These are phyloP conservation scores for Collichthys lucidus DNA, from an alignment of 2,113 vertebrate genomes.

Conservation along the genomic window DNA sequence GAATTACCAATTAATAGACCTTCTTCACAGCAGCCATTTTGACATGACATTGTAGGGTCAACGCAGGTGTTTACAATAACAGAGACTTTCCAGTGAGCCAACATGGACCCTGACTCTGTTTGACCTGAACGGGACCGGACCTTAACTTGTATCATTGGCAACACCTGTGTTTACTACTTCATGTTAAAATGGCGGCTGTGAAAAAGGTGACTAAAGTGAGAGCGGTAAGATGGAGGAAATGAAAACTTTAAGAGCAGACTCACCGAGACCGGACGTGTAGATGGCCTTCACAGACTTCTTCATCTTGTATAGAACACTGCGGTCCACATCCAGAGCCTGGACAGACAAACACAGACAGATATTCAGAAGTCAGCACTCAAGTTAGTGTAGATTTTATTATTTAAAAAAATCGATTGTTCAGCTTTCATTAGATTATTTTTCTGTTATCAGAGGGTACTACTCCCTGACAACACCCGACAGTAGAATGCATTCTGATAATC, in stretches of 20 bases:
- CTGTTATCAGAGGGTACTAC: neutral
- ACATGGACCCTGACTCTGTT: too few species aligned
- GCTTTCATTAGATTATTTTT: neutral
- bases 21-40: too few species aligned
- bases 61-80: too few species aligned
- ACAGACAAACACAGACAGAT: slow-evolving; percentile 1
- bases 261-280: slow-evolving; percentile 95
- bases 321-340: slow-evolving; percentile 96
- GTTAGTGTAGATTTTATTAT: neutral
- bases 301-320: slow-evolving; percentile 98
- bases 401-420: neutral
- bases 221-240: neutral
- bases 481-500: neutral
- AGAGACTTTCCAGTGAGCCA: too few species aligned
- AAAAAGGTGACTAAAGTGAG: neutral
- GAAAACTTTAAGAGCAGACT: slow-evolving; percentile 72
- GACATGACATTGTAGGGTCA: too few species aligned
- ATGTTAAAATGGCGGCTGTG: too few species aligned
- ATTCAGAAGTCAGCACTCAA: neutral
- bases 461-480: neutral
- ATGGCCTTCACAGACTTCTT: slow-evolving; percentile 99
- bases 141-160: too few species aligned
- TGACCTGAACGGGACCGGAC: too few species aligned
- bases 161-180: too few species aligned
- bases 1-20: neutral